A percentile compares a stretch with the other conserved stretches of the same genome.
Conservation (phyloP, 2,113 vertebrate genomes). For the Gyps fulvus region DNA sequence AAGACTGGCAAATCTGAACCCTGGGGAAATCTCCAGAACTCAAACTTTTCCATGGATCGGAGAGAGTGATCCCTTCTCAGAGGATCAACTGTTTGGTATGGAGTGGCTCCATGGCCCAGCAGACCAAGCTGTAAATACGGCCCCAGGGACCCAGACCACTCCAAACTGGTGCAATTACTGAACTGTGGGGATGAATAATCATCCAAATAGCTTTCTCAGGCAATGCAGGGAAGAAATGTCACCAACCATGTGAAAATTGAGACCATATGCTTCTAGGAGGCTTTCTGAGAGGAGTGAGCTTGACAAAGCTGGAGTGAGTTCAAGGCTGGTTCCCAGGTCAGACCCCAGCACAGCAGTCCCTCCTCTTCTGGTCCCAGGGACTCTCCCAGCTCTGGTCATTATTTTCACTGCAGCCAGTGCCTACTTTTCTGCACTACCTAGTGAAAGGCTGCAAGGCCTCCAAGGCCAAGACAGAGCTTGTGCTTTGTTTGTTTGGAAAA, state of each 20-base stretch:
- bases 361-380: neutral
- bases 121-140: neutral
- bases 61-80: neutral
- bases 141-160: neutral
- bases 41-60: neutral
- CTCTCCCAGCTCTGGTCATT: neutral
- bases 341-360: neutral
- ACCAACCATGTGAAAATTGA: neutral
- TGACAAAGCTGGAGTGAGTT: neutral
- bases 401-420: neutral
- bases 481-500: neutral
- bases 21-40: neutral
- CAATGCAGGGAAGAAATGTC: neutral
- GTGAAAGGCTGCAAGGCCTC: neutral
- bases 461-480: neutral
- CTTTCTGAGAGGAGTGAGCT: neutral
- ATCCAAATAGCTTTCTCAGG: neutral
- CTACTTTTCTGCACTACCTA: neutral
- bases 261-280: neutral
- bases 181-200: neutral
- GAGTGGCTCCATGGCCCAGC: neutral
- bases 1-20: neutral
- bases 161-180: neutral
- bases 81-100: rapidly evolving
- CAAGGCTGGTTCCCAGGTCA: neutral